Evolutionary conservation across 2,888 invertebrate species (phyloP), one percentile per base, ranked within the genome.

Genomic region (Limnephilus lunatus): DNA sequence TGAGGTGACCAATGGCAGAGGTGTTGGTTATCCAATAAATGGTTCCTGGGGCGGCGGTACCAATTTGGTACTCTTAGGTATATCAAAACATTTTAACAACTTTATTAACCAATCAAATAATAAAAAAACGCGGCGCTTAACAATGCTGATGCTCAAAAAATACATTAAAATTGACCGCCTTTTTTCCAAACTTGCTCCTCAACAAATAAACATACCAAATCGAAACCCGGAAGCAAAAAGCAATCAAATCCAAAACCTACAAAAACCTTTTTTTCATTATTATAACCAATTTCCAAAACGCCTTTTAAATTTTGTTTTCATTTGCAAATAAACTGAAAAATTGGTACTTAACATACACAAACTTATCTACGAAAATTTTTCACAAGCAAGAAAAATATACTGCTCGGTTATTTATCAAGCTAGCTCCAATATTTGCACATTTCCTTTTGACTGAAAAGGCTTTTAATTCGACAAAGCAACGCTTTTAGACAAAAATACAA

Each of bases 401-500:
- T 68, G 25, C 25, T 68, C 68, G 25, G 68, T n/a, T 68, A n/a
- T 68, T 68, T 68, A 68, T 25, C 25, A 68, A 68, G 68, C 68
- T 25, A 68, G 68, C 25, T 68, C 9, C 25, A 68, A 68, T 68
- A 68, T 68, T 68, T 68, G 68, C 68, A 68, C 68, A 68, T 68
- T 68, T 68, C 68, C 68, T 68, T 68, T 68, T 68, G 25, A 68
- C 7, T 68, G 68, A 68, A 68, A 68, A 68, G 25, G 68, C 68
- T 68, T 68, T 68, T 68, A 68, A 68, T 68, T 68, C n/a, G 25
- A 68, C 68, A 68, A 68, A 68, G 68, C 68, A 68, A 25, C 25
- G 68, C 68, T 68, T 68, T 68, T 68, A 68, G 68, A 68, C 68
- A 68, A 68, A 68, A 68, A 68, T 68, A 68, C n/a, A 68, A 68